These are phyloP conservation scores for Astatotilapia flaviijosephi DNA, from an alignment of 2,113 vertebrate genomes.

Conservation along the genomic window DNA sequence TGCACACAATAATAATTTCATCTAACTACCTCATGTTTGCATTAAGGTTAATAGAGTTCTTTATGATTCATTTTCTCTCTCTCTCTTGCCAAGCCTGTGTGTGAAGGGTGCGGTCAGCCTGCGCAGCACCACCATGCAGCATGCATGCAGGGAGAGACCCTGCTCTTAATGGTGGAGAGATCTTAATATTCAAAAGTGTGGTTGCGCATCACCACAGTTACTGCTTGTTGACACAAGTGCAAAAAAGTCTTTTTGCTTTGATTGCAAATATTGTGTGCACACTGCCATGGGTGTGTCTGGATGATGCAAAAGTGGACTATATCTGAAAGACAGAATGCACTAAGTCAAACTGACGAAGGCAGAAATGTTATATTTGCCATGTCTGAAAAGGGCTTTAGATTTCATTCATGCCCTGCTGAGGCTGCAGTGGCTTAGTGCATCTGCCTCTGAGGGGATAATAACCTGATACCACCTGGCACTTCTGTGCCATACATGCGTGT, in stretches of 20 bases:
- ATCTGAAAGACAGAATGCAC: not conserved
- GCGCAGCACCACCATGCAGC: not conserved
- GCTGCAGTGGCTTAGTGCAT: constrained; percentile 9
- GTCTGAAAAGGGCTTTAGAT: not conserved
- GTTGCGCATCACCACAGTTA: not conserved
- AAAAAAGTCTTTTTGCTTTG: not conserved
- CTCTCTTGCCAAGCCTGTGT: not conserved
- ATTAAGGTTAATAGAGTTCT: not conserved
- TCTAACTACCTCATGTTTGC: not conserved
- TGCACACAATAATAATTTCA: not conserved
- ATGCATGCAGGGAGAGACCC: not conserved
- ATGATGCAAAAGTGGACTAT: not conserved
- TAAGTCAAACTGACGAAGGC: not conserved
- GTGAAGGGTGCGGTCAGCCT: not conserved
- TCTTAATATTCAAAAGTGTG: not conserved
- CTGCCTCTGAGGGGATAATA: not conserved
- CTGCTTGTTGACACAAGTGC: not conserved
- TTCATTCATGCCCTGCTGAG: not conserved
- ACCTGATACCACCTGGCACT: constrained; percentile 45
- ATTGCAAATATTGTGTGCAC: not conserved
- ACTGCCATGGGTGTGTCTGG: not conserved
- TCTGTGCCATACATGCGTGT: constrained; percentile 35
- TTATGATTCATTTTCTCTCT: not conserved
- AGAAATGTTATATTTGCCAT: not conserved
- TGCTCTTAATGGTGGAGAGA: not conserved